These are phyloP conservation scores for Stramonita haemastoma DNA, from an alignment of 2,888 invertebrate genomes.

Conservation along the genomic window DNA sequence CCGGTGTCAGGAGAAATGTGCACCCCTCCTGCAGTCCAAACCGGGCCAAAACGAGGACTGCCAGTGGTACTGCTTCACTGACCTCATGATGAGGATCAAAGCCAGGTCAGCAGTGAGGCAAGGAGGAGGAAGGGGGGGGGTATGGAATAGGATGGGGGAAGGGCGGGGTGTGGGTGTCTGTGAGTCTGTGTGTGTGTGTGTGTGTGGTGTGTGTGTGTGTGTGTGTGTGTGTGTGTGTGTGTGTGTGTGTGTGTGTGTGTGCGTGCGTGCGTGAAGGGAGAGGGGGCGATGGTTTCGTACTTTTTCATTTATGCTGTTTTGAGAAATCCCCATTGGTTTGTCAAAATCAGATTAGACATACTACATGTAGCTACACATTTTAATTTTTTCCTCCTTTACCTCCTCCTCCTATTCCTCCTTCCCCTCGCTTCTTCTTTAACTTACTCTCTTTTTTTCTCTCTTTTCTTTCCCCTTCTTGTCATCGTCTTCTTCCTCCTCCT, in stretches of 20 bases:
- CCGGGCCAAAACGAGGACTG: neutral
- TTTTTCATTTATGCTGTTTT: neutral
- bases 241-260: neutral
- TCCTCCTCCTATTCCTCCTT: no score
- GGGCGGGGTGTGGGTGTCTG: neutral
- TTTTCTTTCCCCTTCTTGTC: no score
- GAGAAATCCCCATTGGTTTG: no score
- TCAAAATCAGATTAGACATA: no score
- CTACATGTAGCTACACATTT: no score
- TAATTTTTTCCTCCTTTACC: no score
- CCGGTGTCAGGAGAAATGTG: constrained; percentile 11
- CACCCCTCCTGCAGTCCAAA: neutral
- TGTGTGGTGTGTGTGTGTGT: neutral
- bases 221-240: neutral
- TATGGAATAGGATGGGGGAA: neutral
- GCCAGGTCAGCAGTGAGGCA: neutral
- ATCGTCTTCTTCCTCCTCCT: neutral
- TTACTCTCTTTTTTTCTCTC: no score
- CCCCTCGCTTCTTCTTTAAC: no score
- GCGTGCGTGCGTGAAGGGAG: neutral
- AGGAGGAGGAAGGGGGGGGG: neutral
- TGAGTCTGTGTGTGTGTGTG: neutral
- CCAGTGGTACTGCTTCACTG: constrained; percentile 30
- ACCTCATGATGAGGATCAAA: constrained; percentile 34
- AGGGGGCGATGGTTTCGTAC: neutral